Percentiles rank a stretch among this genome's conserved stretches.
These are phyloP conservation scores for Desmophyllum pertusum DNA, from an alignment of 92 coral and sea anemone genomes.

Conservation along the genomic window DNA sequence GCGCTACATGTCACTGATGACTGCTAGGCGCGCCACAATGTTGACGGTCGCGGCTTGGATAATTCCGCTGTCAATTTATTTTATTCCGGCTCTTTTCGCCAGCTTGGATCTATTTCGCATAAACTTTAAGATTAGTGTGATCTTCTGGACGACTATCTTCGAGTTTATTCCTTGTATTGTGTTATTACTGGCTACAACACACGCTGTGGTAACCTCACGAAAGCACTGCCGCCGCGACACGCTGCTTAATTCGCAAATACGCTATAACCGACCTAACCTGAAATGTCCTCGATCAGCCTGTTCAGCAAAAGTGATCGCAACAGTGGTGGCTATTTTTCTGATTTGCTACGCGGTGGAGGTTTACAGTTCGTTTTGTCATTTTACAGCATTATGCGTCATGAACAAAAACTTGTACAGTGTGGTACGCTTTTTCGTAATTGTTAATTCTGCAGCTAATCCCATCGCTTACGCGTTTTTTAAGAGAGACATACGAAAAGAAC, in stretches of 20 bases:
- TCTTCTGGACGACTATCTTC: conserved; percentile 29
- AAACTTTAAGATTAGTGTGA: not conserved
- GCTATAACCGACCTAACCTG: not conserved
- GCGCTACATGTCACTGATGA: conserved; percentile 30
- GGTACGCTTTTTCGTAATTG: conserved; percentile 8
- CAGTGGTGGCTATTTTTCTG: conserved; percentile 34
- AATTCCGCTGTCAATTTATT: conserved; percentile 3
- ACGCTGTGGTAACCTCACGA: conserved; percentile 8
- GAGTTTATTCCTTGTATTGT: conserved; percentile 18
- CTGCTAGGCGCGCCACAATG: not conserved
- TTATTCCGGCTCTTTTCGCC: conserved; percentile 22
- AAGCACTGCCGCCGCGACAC: conserved; percentile 25
- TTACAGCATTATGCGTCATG: not conserved
- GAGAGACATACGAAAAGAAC: conserved; percentile 30
- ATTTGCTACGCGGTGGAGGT: conserved; percentile 31
- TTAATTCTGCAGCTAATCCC: conserved; percentile 39
- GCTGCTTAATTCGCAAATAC: conserved; percentile 1
- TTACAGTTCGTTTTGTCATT: conserved; percentile 42
- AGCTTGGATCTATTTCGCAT: conserved; percentile 13
- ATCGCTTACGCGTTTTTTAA: conserved; percentile 32
- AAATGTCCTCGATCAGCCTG: not conserved
- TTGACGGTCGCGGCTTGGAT: conserved; percentile 20
- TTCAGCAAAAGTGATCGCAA: conserved; percentile 11
- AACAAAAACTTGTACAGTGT: not conserved
- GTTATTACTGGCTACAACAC: conserved; percentile 4